phyloP scores from a whole-genome alignment of 2,113 vertebrate genomes.

The Callithrix jacchus region DNA sequence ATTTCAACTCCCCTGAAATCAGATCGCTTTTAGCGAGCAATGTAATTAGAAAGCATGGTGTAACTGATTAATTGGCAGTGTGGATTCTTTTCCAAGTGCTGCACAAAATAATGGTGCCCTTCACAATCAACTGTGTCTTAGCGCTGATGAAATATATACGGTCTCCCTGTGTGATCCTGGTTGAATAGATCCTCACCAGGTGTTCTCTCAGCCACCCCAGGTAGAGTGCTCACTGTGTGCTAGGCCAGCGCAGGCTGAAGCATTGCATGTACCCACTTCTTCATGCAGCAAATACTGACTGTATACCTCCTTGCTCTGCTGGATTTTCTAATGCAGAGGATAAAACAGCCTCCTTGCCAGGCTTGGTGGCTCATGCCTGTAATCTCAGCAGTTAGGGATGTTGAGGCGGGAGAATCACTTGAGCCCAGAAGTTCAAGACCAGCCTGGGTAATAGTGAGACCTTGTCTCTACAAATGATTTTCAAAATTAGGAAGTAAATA shows the following conservation, averaged over 20 bases:
- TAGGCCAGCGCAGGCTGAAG: background rate
- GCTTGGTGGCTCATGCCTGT: too few relatives aligned
- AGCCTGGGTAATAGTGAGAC: too few relatives aligned
- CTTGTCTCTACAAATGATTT: too few relatives aligned
- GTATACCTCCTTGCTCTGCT: background rate
- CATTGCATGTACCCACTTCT: accelerated
- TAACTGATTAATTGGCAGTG: accelerated
- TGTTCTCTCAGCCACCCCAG: background rate
- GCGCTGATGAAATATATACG: accelerated
- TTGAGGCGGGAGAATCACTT: too few relatives aligned
- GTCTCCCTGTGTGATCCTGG: accelerated
- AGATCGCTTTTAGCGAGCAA: background rate
- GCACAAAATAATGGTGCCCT: accelerated
- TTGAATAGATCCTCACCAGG: background rate
- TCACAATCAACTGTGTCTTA: background rate
- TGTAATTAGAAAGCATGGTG: accelerated
- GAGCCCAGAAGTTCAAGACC: too few relatives aligned
- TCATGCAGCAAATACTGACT: background rate
- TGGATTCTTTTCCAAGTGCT: background rate
- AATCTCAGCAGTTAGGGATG: too few relatives aligned
- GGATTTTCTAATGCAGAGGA: background rate
- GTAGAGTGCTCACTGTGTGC: accelerated
- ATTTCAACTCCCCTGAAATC: background rate
- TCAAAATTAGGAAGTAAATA: too few relatives aligned
- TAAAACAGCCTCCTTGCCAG: background rate